Percentiles rank a stretch among this genome's conserved stretches.
Conservation (phyloP, 2,113 vertebrate genomes). For the Lamprologus callipterus region DNA sequence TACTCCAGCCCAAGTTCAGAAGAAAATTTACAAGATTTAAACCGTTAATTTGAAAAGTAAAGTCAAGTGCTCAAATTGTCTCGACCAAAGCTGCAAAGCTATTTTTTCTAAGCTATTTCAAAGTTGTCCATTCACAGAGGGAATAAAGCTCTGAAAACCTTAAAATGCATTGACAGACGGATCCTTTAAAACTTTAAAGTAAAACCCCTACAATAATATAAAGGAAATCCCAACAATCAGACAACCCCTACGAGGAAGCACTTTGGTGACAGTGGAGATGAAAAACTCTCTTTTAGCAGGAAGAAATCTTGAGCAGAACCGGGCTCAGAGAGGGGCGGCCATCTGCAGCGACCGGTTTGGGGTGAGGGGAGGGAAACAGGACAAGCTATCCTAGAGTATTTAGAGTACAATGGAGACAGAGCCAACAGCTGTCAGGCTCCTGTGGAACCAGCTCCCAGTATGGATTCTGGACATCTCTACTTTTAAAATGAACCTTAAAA, state of each 20-base stretch:
- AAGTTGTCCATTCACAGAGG: neutral
- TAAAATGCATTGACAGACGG: neutral
- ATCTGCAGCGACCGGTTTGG: neutral
- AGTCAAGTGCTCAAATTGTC: neutral
- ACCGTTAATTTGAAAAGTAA: neutral
- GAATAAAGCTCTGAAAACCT: neutral
- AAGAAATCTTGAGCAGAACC: neutral
- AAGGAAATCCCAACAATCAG: neutral
- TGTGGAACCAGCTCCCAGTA: neutral
- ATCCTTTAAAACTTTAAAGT: neutral
- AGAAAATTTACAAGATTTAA: neutral
- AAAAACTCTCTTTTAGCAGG: neutral
- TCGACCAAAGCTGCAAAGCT: neutral
- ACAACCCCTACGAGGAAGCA: neutral
- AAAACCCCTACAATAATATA: neutral
- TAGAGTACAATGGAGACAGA: neutral
- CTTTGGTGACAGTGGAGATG: neutral
- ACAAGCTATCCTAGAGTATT: neutral
- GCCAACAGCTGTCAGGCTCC: neutral
- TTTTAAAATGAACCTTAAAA: neutral
- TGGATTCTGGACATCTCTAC: neutral
- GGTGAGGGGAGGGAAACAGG: neutral
- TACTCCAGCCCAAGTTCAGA: neutral
- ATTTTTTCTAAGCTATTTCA: neutral
- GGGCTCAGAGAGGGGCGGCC: neutral